phyloP scores from a whole-genome alignment of 2,888 invertebrate genomes.

The Acanthosepion lycidas region DNA sequence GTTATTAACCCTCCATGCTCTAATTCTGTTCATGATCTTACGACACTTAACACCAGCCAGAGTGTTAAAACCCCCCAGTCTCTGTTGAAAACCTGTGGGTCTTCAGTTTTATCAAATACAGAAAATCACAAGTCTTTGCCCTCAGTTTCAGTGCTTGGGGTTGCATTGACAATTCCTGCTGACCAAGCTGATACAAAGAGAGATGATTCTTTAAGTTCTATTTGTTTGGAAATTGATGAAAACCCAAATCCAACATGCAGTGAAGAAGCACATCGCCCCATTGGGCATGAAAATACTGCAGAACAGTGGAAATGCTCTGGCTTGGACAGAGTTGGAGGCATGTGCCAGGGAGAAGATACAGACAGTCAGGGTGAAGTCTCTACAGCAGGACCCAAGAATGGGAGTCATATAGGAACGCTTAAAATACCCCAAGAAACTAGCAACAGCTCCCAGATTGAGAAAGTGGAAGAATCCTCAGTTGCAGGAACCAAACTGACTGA shows the following conservation, averaged over 20 bases:
- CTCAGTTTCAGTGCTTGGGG: background rate
- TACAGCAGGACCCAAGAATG: background rate
- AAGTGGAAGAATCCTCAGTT: background rate
- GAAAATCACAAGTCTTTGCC: background rate
- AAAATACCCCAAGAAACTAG: background rate
- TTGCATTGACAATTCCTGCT: background rate
- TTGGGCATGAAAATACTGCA: background rate
- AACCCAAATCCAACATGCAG: background rate
- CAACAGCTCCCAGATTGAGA: background rate
- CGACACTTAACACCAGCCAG: background rate
- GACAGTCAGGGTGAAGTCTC: background rate
- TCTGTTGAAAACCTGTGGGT: background rate
- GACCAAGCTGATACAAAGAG: background rate
- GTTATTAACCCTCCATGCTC: background rate
- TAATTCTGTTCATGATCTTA: background rate
- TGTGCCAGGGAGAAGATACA: background rate
- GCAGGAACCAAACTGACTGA: background rate
- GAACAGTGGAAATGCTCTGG: background rate
- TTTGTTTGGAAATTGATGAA: background rate
- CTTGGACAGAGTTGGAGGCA: background rate
- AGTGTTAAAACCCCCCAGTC: background rate
- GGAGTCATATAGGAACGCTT: background rate
- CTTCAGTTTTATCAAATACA: background rate
- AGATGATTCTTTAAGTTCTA: background rate
- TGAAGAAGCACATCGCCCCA: background rate